Evolutionary conservation across 2,797 vertebrate species (phyloP).

Genomic region (Taenioides sp.): DNA sequence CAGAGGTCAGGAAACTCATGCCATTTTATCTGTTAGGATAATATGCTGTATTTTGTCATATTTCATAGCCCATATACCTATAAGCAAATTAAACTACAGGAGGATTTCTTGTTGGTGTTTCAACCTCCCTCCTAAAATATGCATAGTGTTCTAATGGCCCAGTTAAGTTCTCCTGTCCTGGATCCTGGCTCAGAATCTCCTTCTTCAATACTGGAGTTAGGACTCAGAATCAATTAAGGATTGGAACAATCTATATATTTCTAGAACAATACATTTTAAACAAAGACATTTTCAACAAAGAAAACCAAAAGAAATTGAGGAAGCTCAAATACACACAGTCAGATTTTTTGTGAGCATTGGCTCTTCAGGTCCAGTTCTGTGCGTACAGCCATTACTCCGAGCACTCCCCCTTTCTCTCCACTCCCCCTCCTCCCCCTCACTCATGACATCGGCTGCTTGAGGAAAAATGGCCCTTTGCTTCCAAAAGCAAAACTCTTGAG

Average conservation of each 20-base stretch:
- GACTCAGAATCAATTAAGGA: not conserved
- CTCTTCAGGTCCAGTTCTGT: not conserved
- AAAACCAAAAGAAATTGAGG: too few relatives aligned
- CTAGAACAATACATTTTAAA: not conserved
- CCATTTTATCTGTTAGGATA: too few relatives aligned
- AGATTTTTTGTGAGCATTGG: not conserved
- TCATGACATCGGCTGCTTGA: conserved; percentile 54
- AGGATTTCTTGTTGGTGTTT: too few relatives aligned
- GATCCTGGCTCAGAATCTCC: too few relatives aligned
- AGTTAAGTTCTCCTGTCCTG: too few relatives aligned
- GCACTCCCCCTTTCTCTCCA: not conserved
- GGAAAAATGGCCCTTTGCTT: conserved; percentile 37
- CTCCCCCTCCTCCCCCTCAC: conserved; percentile 16
- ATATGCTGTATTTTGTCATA: not conserved
- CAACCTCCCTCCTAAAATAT: too few relatives aligned
- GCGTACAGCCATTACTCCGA: not conserved
- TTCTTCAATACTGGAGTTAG: not conserved
- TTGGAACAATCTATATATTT: not conserved
- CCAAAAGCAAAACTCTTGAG: conserved; percentile 45
- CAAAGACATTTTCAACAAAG: too few relatives aligned
- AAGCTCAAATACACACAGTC: not conserved
- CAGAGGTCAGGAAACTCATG: too few relatives aligned
- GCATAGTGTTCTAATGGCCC: too few relatives aligned
- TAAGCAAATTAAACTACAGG: not conserved
- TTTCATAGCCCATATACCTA: not conserved